Percentiles rank a stretch among this genome's conserved stretches.
Conservation (phyloP, 2,888 invertebrate species). For the Meteorus colon region DNA sequence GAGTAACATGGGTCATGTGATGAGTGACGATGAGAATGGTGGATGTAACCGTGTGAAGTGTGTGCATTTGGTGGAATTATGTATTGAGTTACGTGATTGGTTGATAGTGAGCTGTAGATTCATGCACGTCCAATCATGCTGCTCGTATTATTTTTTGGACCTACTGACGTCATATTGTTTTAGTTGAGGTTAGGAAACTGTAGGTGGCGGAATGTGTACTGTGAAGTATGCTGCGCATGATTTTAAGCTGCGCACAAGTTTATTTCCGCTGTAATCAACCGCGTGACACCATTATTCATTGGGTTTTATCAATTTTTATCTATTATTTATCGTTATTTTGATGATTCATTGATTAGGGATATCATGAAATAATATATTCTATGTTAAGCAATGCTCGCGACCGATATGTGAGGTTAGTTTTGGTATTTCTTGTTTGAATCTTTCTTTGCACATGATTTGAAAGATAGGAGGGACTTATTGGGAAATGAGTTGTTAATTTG, state of each 20-base stretch:
- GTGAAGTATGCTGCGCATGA: neutral
- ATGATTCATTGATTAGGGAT: slow-evolving; percentile 19
- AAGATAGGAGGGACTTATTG: slow-evolving; percentile 10
- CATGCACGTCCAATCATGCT: slow-evolving; percentile 76
- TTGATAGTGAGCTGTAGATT: slow-evolving; percentile 71
- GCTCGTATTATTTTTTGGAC: slow-evolving; percentile 71
- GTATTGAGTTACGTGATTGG: slow-evolving; percentile 75
- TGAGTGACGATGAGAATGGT: slow-evolving; percentile 74
- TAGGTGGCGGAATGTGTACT: neutral
- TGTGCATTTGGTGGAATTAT: slow-evolving; percentile 50
- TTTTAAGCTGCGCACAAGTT: slow-evolving; percentile 72
- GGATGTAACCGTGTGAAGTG: slow-evolving; percentile 57
- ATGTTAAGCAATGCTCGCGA: neutral
- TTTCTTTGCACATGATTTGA: slow-evolving; percentile 39
- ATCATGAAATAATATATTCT: slow-evolving; percentile 10
- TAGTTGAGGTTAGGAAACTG: neutral
- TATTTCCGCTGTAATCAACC: slow-evolving; percentile 50
- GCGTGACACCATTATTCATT: slow-evolving; percentile 62
- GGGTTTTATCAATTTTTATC: slow-evolving; percentile 38
- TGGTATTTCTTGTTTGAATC: neutral
- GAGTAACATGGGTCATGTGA: slow-evolving; percentile 87
- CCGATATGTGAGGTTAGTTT: neutral
- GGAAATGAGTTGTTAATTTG: neutral
- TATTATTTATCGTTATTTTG: slow-evolving; percentile 24
- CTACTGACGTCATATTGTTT: slow-evolving; percentile 75